Percentiles rank a stretch among this genome's conserved stretches.
Evolutionary conservation across 2,113 vertebrate species (phyloP).

Genomic region (Pagrus major): DNA sequence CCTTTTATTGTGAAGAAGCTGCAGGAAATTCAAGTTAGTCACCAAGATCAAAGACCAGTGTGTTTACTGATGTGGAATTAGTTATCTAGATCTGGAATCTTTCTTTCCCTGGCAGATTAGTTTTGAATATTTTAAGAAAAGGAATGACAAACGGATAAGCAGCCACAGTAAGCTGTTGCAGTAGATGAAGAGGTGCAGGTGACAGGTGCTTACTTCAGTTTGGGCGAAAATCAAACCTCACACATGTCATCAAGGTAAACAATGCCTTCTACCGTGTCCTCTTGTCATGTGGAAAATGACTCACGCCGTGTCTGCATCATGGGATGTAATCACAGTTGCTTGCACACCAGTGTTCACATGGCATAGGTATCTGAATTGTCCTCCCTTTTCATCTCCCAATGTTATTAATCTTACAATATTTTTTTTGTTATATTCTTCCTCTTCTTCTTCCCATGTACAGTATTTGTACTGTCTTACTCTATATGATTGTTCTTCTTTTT

Average conservation of each 20-base stretch:
- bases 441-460: neutral
- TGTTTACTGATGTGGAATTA: neutral
- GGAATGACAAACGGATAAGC: neutral
- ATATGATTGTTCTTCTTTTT: neutral
- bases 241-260: conserved; percentile 49
- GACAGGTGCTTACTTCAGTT: conserved; percentile 16
- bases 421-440: neutral
- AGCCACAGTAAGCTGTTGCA: neutral
- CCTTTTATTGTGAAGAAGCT: neutral
- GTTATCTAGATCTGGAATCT: neutral
- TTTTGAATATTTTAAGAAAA: conserved; percentile 2
- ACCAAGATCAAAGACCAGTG: neutral
- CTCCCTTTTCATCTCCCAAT: neutral
- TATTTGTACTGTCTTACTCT: neutral
- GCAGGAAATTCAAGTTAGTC: neutral
- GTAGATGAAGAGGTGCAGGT: neutral
- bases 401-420: neutral
- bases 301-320: neutral
- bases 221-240: conserved; percentile 15
- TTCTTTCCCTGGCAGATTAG: neutral
- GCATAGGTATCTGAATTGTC: neutral
- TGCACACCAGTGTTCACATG: neutral
- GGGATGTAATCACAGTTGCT: conserved; percentile 9
- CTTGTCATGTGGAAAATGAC: conserved; percentile 31
- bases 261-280: conserved; percentile 30